These are phyloP conservation scores for Fulmarus glacialis DNA, from an alignment of 2,113 vertebrate genomes.

Conservation along the genomic window DNA sequence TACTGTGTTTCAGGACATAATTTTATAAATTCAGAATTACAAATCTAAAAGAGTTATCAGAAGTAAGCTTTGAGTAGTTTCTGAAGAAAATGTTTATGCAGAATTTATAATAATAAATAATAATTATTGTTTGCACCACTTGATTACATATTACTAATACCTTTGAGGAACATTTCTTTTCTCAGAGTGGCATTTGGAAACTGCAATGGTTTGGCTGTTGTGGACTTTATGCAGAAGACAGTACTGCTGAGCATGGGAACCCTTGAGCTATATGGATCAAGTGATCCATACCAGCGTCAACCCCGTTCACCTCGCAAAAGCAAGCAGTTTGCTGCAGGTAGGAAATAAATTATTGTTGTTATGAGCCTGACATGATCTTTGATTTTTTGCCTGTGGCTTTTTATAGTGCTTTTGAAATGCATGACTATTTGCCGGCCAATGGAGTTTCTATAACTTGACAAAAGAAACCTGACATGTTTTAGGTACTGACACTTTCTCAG, in stretches of 20 bases:
- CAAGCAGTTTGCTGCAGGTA: constrained; percentile 96
- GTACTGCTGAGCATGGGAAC: constrained; percentile 92
- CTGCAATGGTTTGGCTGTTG: constrained; percentile 90
- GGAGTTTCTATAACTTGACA: constrained; percentile 4
- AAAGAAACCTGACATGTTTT: neutral
- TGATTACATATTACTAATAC: neutral
- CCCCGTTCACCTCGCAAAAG: constrained; percentile 93
- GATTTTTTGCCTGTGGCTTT: constrained; percentile 63
- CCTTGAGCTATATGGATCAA: constrained; percentile 88
- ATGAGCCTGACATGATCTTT: constrained; percentile 7
- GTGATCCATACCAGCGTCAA: constrained; percentile 92
- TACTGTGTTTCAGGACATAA: neutral
- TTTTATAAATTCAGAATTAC: neutral
- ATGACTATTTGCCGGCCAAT: constrained; percentile 44
- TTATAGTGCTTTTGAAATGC: constrained; percentile 58
- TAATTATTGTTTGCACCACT: neutral
- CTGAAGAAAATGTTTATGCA: neutral
- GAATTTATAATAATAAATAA: neutral
- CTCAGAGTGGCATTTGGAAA: constrained; percentile 93
- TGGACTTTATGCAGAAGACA: constrained; percentile 96
- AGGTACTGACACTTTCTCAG: neutral
- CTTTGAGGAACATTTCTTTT: constrained; percentile 5
- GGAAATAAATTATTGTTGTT: constrained; percentile 19
- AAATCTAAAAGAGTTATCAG: neutral
- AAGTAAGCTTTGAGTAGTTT: neutral